Conservation (phyloP, 2,888 invertebrate genomes). For the Eristalis intricaria region DNA sequence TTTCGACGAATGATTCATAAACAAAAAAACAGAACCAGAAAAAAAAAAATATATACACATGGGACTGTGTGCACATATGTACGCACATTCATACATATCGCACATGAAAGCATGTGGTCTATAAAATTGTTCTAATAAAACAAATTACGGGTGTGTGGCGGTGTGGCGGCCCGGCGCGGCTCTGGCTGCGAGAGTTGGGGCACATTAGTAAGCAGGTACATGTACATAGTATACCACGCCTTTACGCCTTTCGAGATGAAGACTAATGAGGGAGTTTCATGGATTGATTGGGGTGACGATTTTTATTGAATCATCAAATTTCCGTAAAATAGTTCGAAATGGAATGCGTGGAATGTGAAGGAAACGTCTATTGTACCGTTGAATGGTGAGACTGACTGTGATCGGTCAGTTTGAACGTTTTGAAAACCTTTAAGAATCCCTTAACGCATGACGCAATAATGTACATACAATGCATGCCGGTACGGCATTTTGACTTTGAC, state of each 20-base stretch:
- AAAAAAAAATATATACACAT: background rate
- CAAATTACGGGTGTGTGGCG: slow-evolving; percentile 13
- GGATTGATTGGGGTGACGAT: background rate
- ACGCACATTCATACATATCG: slow-evolving; percentile 12
- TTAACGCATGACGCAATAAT: background rate
- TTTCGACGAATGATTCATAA: slow-evolving; percentile 47
- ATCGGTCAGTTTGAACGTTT: background rate
- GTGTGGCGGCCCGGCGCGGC: background rate
- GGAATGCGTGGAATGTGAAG: slow-evolving; percentile 14
- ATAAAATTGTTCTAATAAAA: slow-evolving; percentile 38
- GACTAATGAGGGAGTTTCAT: slow-evolving; percentile 4
- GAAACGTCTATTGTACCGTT: slow-evolving; percentile 14
- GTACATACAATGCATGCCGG: background rate
- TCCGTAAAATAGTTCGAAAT: slow-evolving; percentile 1
- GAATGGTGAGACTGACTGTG: background rate
- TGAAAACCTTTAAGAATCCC: background rate
- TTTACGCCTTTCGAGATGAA: slow-evolving; percentile 8
- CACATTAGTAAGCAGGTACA: background rate
- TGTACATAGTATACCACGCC: background rate
- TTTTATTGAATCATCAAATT: slow-evolving; percentile 13
- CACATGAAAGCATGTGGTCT: slow-evolving; percentile 44
- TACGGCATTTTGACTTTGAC: background rate
- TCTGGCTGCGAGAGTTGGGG: background rate
- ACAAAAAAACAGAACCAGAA: background rate
- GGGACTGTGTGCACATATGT: background rate